Percentiles rank a stretch among this genome's conserved stretches.
Conservation (phyloP, 2,888 invertebrate genomes). For the Hyposoter dolosus region DNA sequence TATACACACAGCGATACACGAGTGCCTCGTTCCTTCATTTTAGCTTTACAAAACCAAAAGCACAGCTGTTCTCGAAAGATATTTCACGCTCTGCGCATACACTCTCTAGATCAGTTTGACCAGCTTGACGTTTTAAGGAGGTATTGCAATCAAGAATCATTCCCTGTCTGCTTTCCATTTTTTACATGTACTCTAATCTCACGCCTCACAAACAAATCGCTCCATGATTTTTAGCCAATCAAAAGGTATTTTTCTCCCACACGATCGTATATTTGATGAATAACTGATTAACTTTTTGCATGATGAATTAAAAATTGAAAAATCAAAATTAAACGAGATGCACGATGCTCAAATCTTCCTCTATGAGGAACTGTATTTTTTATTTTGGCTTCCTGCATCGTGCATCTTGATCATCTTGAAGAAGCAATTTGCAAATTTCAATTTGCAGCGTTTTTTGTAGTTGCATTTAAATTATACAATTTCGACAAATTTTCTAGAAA, state of each 20-base stretch:
- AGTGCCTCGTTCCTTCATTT: slow-evolving; percentile 45
- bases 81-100: slow-evolving; percentile 48
- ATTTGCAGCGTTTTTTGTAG: too few relatives aligned
- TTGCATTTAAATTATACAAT: too few relatives aligned
- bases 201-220: neutral
- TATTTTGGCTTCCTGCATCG: too few relatives aligned
- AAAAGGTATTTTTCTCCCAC: neutral
- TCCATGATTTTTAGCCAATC: neutral
- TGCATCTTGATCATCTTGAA: too few relatives aligned
- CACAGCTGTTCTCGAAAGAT: slow-evolving; percentile 59
- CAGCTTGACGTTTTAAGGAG: slow-evolving; percentile 17
- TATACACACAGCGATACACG: neutral
- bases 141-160: neutral
- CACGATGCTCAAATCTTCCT: too few relatives aligned
- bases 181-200: neutral
- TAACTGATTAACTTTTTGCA: too few relatives aligned
- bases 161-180: neutral
- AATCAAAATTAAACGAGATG: too few relatives aligned
- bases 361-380: too few relatives aligned
- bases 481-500: too few relatives aligned
- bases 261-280: too few relatives aligned
- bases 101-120: slow-evolving; percentile 29
- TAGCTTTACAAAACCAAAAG: slow-evolving; percentile 47
- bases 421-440: too few relatives aligned
- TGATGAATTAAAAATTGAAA: too few relatives aligned